These are phyloP conservation scores for Choreutis nemorana DNA, from an alignment of 2,888 invertebrate species.

Conservation along the genomic window DNA sequence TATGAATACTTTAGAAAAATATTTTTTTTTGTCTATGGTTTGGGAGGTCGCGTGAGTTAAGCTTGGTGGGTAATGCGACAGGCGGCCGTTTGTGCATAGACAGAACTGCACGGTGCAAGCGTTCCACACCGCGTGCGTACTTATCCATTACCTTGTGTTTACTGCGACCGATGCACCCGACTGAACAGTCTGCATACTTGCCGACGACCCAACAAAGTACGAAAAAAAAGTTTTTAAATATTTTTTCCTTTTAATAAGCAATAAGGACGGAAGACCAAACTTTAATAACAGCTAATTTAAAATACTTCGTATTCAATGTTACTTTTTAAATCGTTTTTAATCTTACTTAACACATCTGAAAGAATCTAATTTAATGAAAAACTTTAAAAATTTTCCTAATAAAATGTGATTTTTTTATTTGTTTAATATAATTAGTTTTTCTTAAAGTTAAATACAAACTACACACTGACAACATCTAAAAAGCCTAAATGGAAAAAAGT, in stretches of 20 bases:
- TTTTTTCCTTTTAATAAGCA: background rate
- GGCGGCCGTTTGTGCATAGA: constrained; percentile 63
- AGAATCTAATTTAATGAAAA: no score
- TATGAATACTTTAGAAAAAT: constrained; percentile 47
- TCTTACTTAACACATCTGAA: no score
- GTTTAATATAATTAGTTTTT: no score
- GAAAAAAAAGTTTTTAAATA: constrained; percentile 6
- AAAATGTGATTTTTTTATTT: no score
- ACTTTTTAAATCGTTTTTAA: no score
- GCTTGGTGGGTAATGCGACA: constrained; percentile 63
- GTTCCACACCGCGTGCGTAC: constrained; percentile 64
- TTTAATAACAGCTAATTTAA: no score
- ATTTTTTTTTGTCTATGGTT: constrained; percentile 37
- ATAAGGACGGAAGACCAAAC: no score
- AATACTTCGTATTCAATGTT: no score
- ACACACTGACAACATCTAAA: no score
- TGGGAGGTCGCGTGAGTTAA: constrained; percentile 58
- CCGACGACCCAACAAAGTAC: constrained; percentile 11
- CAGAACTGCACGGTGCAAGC: constrained; percentile 64
- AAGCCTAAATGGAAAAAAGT: no score
- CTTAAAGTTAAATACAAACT: no score
- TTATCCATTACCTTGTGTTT: constrained; percentile 67
- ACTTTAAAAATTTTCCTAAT: no score
- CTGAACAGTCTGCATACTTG: constrained; percentile 40
- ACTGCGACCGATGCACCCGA: constrained; percentile 44